These are phyloP conservation scores for Miltochrista miniata DNA, from an alignment of 2,888 invertebrate species.

Conservation along the genomic window DNA sequence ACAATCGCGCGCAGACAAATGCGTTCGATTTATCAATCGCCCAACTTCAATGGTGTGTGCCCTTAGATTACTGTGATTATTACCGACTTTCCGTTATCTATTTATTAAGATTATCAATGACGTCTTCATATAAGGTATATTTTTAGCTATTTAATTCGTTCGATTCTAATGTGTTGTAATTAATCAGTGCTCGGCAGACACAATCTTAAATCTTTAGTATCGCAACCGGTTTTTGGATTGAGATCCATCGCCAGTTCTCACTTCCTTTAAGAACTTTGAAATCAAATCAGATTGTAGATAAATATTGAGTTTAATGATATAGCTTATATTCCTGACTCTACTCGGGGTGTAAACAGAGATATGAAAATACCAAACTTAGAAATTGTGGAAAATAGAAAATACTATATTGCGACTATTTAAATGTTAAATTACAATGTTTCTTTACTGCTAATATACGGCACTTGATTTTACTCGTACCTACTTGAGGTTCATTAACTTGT, in stretches of 20 bases:
- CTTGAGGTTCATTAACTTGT: no score
- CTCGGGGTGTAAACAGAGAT: background rate
- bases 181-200: constrained; percentile 40
- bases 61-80: constrained; percentile 64
- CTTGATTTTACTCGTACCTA: no score
- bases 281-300: constrained; percentile 15
- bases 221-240: constrained; percentile 30
- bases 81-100: constrained; percentile 56
- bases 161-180: constrained; percentile 58
- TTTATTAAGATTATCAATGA: constrained; percentile 75
- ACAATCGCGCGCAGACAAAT: constrained; percentile 77
- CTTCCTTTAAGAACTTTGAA: constrained; percentile 28
- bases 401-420: no score
- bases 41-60: constrained; percentile 44
- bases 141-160: constrained; percentile 54
- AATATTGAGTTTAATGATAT: background rate
- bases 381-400: no score
- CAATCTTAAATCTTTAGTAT: constrained; percentile 27
- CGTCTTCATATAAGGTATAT: constrained; percentile 67
- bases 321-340: background rate
- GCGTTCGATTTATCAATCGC: constrained; percentile 75
- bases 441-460: no score
- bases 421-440: constrained; percentile 18
- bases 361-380: constrained; percentile 7
- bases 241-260: constrained; percentile 34